Evolutionary conservation across 2,888 invertebrate species (phyloP), one percentile per base, ranked within the genome.

Genomic region (Lochmaea crataegi): DNA sequence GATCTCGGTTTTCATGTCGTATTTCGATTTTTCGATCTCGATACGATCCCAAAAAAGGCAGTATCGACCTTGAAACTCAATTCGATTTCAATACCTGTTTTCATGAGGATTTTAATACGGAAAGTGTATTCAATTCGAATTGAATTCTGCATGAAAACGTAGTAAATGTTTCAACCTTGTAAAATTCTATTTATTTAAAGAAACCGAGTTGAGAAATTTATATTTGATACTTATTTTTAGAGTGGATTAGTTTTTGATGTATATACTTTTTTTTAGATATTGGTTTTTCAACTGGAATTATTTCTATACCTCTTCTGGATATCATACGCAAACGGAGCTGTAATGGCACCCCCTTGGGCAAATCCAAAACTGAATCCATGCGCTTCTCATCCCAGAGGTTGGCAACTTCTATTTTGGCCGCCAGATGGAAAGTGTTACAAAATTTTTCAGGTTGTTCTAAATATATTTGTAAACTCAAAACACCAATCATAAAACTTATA

Each of bases 351-450:
- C 0, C 94, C 94, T 11, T 96, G 96, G 96, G 95, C 94, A 66
- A 92, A 96, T 84, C 93, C 94, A 1, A 89, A 90, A 76, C 89
- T 91, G 80, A 96, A 96, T 86, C 96, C 96, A 0, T 96, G 96
- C 80, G 94, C 95, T 4, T 88, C 90, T 2, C 91, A 93, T 84
- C 92, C 94, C 0, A 90, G 93, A 75, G 95, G 95, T 63, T 96
- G 96, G 96, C 94, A 95, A 82, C 89, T 95, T 83, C 89, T 96
- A 70, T 95, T 92, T 85, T 96, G 95, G 95, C 93, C 94, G 10
- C 89, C 91, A 1, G 92, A 96, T 84, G 93, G 94, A 76, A 92
- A 93, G 86, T 96, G 96, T 87, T 95, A 96, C 85, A 94, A 94
- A 84, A 96, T 96, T 86, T 96, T 95, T 83, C 92, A 94, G 89